phyloP scores from a whole-genome alignment of 23 tunicate genomes.

The Ciona savignyi region DNA sequence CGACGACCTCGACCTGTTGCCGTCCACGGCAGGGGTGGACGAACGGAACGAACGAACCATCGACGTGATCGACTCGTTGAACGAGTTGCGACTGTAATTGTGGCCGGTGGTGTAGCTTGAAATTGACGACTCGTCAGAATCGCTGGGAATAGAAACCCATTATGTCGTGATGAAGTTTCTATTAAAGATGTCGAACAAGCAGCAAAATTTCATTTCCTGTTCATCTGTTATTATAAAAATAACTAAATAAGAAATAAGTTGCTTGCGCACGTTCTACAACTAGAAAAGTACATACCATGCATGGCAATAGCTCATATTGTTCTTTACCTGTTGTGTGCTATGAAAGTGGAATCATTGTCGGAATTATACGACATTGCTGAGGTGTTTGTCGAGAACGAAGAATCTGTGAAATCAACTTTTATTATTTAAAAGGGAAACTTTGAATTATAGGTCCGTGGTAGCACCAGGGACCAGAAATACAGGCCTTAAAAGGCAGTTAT shows the following conservation, averaged over 20 bases:
- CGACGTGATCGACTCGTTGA: slow-evolving; percentile 6
- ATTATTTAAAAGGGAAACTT: too few relatives aligned
- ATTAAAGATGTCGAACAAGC: too few relatives aligned
- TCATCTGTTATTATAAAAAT: too few relatives aligned
- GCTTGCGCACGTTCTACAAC: too few relatives aligned
- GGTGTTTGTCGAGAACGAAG: slow-evolving; percentile 5
- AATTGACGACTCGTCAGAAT: slow-evolving; percentile 37
- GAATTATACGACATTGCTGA: slow-evolving; percentile 4
- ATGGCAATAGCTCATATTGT: background rate
- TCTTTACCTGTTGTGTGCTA: slow-evolving; percentile 10
- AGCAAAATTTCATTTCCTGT: too few relatives aligned
- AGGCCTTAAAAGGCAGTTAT: too few relatives aligned
- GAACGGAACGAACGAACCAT: slow-evolving; percentile 41
- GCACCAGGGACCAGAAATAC: too few relatives aligned
- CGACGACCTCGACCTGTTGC: background rate
- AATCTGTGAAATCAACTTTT: too few relatives aligned
- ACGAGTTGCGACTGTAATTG: slow-evolving; percentile 17
- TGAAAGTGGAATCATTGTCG: slow-evolving; percentile 25
- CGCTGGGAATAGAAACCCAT: too few relatives aligned
- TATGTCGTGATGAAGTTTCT: too few relatives aligned
- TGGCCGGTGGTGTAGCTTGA: slow-evolving; percentile 27
- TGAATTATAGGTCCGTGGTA: too few relatives aligned
- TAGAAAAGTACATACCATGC: background rate
- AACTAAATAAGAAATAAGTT: too few relatives aligned
- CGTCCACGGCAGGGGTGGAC: slow-evolving; percentile 60